A percentile compares a stretch with the other conserved stretches of the same genome.
These are phyloP conservation scores for Leuciscus idus DNA, from an alignment of 2,113 vertebrate genomes.

Conservation along the genomic window DNA sequence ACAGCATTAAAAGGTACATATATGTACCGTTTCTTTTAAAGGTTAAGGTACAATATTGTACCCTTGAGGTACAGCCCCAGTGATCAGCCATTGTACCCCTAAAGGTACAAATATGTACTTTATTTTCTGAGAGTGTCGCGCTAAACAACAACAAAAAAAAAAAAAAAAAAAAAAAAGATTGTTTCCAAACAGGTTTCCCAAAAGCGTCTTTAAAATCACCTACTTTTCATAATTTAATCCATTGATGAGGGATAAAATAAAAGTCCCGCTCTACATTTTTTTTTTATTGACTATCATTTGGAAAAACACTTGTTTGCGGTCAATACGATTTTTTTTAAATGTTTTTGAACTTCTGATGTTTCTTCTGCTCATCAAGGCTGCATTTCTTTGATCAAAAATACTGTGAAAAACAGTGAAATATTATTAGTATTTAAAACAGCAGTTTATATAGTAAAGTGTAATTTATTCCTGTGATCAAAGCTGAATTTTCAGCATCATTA, in stretches of 20 bases:
- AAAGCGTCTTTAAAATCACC: background rate
- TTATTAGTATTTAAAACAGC: background rate
- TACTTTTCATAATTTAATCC: background rate
- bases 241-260: background rate
- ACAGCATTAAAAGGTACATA: too few species aligned
- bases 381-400: background rate
- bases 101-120: too few species aligned
- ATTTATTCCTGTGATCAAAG: background rate
- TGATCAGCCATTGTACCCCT: too few species aligned
- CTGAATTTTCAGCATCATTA: background rate
- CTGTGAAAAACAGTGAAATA: background rate
- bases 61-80: too few species aligned
- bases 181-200: background rate
- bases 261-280: background rate
- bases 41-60: too few species aligned
- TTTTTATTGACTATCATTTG: background rate
- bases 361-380: background rate
- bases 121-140: background rate
- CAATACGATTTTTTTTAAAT: background rate
- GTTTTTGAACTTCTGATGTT: background rate
- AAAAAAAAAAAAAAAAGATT: background rate
- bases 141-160: too few species aligned
- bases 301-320: background rate
- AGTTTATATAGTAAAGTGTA: background rate
- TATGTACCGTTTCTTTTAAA: too few species aligned